These are phyloP conservation scores for Rhingia campestris DNA, from an alignment of 2,888 invertebrate species.

Conservation along the genomic window DNA sequence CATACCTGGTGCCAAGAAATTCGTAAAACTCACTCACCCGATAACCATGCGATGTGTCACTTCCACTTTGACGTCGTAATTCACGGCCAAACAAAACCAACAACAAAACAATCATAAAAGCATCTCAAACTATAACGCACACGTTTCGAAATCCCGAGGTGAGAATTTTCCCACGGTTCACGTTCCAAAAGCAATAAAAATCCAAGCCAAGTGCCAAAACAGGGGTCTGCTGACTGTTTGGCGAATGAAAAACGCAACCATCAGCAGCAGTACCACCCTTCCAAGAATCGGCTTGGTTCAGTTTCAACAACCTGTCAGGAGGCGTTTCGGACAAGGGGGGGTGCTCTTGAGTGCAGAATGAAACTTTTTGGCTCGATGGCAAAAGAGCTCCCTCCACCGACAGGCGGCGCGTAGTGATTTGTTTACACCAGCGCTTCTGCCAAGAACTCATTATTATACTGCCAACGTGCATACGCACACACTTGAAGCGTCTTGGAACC, in stretches of 20 bases:
- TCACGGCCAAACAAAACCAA: conserved; percentile 29
- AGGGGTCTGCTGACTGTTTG: conserved; percentile 13
- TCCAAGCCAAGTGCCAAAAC: conserved; percentile 52
- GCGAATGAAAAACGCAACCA: conserved; percentile 29
- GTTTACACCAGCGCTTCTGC: conserved; percentile 64
- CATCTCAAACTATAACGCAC: conserved; percentile 30
- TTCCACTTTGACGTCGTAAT: conserved; percentile 17
- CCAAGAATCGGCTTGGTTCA: conserved; percentile 34
- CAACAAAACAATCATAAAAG: background rate
- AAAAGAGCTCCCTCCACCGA: conserved; percentile 44
- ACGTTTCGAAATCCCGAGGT: conserved; percentile 48
- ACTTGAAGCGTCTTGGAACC: conserved; percentile 51
- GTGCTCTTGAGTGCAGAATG: conserved; percentile 43
- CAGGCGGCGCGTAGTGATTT: conserved; percentile 44
- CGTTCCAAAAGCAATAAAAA: conserved; percentile 57
- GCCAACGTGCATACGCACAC: conserved; percentile 57
- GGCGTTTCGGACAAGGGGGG: background rate
- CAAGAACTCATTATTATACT: conserved; percentile 66
- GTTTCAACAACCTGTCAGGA: conserved; percentile 61
- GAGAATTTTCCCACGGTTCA: conserved; percentile 63
- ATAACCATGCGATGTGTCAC: conserved; percentile 38
- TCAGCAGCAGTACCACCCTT: conserved; percentile 31
- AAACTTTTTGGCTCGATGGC: conserved; percentile 61
- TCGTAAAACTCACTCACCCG: conserved; percentile 29
- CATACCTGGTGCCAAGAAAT: conserved; percentile 48